phyloP scores from a whole-genome alignment of 2,888 invertebrate species.

The Rhingia rostrata region DNA sequence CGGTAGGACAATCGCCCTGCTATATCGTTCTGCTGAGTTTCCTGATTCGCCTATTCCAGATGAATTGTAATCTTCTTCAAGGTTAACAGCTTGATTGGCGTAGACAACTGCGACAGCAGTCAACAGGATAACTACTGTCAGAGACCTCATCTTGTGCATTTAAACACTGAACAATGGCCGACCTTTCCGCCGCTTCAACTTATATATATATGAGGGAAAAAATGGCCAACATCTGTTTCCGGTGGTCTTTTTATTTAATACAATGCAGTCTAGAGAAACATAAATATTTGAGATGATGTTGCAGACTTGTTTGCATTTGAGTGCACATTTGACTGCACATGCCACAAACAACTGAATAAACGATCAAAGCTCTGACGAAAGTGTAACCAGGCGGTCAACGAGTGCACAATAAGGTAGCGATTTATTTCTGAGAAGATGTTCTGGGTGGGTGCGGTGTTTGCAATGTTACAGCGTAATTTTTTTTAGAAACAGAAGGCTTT shows the following conservation, averaged over 20 bases:
- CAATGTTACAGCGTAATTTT: no score
- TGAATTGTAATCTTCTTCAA: background rate
- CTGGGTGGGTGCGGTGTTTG: no score
- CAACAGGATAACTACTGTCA: conserved; percentile 4
- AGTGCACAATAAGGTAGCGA: background rate
- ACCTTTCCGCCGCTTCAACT: conserved; percentile 7
- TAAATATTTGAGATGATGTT: conserved; percentile 19
- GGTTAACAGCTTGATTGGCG: background rate
- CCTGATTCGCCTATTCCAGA: background rate
- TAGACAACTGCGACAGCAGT: background rate
- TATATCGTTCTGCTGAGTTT: background rate
- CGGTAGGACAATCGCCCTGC: background rate
- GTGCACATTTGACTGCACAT: background rate
- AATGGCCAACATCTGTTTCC: conserved; percentile 4
- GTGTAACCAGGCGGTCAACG: background rate
- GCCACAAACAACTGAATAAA: conserved; percentile 7
- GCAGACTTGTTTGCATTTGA: conserved; percentile 1
- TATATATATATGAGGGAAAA: conserved; percentile 17
- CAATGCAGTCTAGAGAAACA: background rate
- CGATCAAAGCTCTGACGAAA: background rate
- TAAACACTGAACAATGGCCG: background rate
- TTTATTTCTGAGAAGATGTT: background rate
- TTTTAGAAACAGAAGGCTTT: no score
- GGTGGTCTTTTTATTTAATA: conserved; percentile 6
- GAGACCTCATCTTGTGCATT: conserved; percentile 40